Base-by-base conservation (phyloP, 1,140 invertebrate genomes). In the Maconellicoccus hirsutus region DNA sequence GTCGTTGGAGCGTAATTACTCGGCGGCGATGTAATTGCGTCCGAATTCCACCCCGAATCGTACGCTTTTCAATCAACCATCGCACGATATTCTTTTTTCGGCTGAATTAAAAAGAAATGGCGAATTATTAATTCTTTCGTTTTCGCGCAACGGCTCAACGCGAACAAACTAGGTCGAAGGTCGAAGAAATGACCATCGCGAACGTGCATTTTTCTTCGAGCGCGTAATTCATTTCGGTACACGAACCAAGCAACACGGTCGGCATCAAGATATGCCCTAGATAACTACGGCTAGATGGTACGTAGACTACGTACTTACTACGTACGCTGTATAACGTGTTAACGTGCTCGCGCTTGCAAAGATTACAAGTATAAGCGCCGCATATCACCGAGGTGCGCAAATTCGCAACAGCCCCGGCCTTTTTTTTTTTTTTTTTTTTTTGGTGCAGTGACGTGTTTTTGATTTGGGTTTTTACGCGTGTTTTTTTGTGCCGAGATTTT, bases 1-100 rank as follows among this genome's bases (percentile, higher is more conserved):
- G 42, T 52, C 42, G 42, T 52, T 52, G n/a, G 42, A 52, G 42
- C 42, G 42, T 52, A 52, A 52, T 52, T 52, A 52, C 42, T 16
- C 42, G 6, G 10, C 42, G 12, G 42, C 3, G 29, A 33, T 16
- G 42, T 52, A 52, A 52, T 52, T 52, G 12, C 12, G 42, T 19
- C 16, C n/a, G 16, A 52, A 52, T 16, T 52, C 42, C 42, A 19
- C 42, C 2, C n/a, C 29, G 29, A n/a, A n/a, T 33, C 29, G 29
- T 33, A 52, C n/a, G n/a, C 42, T 52, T n/a, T n/a, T 52, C 42
- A 52, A 52, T 52, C 42, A 52, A 52, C 6, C 42, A 52, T 52
- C 3, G 42, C 42, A 52, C 42, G 42, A 52, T 14, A 16, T 52
- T 14, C 42, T 52, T 19, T 33, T 33, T 33, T 33, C 29, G 29